phyloP scores from a whole-genome alignment of 2,113 vertebrate genomes.

The Poeciliopsis occidentalis region DNA sequence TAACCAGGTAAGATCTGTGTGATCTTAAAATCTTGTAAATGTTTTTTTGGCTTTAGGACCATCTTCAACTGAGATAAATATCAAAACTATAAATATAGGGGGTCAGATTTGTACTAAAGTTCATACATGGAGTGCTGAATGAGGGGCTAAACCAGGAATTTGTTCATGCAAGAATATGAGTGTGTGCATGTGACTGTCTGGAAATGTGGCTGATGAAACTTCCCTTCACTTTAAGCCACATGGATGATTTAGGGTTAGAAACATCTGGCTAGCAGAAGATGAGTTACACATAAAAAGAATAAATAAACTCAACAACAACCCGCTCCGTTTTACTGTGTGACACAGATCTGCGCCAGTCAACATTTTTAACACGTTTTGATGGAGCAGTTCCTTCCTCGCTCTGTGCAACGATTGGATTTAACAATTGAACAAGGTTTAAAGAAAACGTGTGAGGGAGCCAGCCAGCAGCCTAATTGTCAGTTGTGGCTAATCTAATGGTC shows the following conservation, averaged over 20 bases:
- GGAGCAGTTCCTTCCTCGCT: conserved; percentile 12
- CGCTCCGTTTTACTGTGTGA: background rate
- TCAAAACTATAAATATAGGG: too few relatives aligned
- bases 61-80: too few relatives aligned
- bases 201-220: conserved; percentile 53
- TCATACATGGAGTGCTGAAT: background rate
- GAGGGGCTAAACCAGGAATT: background rate
- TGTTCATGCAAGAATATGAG: background rate
- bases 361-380: conserved; percentile 21
- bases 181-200: conserved; percentile 46
- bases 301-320: conserved; percentile 8
- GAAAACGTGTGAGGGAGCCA: conserved; percentile 33
- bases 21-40: too few relatives aligned
- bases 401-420: conserved; percentile 28
- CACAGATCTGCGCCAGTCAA: conserved; percentile 6
- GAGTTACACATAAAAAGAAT: conserved; percentile 7
- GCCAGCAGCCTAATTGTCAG: conserved; percentile 51
- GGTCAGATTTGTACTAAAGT: too few relatives aligned
- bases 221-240: conserved; percentile 41
- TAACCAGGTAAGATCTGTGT: too few relatives aligned
- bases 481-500: conserved; percentile 62
- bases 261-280: conserved; percentile 50
- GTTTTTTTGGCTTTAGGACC: too few relatives aligned
- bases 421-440: conserved; percentile 27
- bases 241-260: conserved; percentile 38